These are phyloP conservation scores for Gymnoscopelus braueri DNA, from an alignment of 2,797 vertebrate genomes.

Conservation along the genomic window DNA sequence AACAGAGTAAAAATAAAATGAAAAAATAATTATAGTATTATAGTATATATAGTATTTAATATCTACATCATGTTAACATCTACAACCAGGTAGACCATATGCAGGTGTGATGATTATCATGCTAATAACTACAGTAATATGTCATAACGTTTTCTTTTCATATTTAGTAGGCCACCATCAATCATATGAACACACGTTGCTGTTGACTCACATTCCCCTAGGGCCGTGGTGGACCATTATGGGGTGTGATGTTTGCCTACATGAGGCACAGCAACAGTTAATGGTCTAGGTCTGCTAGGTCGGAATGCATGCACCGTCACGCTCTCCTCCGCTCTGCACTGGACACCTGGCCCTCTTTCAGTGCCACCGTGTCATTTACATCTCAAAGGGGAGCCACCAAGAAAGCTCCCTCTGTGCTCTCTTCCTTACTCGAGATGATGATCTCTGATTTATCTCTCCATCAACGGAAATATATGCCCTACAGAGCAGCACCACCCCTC, in stretches of 20 bases:
- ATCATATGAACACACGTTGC: not conserved
- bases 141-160: no score
- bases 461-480: constrained; percentile 83
- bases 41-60: no score
- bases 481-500: constrained; percentile 56
- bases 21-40: no score
- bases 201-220: not conserved
- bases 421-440: constrained; percentile 76
- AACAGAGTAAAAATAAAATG: no score
- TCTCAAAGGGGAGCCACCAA: constrained; percentile 78
- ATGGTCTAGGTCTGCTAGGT: constrained; percentile 58
- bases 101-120: no score
- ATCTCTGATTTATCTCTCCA: constrained; percentile 84
- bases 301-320: constrained; percentile 78
- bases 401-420: constrained; percentile 78
- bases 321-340: constrained; percentile 74
- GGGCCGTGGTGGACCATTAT: constrained; percentile 39
- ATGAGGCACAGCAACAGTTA: constrained; percentile 76
- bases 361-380: constrained; percentile 81
- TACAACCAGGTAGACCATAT: no score
- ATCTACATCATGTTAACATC: no score
- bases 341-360: constrained; percentile 83
- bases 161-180: no score
- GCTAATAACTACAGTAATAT: no score
- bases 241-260: constrained; percentile 55